Conservation (phyloP, 2,888 invertebrate genomes). For the Scotopteryx bipunctaria region DNA sequence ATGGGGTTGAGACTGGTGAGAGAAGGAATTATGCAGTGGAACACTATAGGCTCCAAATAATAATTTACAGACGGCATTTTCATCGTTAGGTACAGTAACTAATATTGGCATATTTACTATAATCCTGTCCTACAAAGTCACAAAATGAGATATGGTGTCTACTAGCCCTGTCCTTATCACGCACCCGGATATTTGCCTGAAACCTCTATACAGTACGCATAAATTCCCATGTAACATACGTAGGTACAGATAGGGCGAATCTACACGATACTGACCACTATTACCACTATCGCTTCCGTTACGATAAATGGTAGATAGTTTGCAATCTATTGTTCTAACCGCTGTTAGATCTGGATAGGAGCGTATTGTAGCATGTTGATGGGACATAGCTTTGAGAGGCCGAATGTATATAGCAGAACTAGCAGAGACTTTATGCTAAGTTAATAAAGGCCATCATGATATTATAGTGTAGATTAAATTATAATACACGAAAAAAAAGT, state of each 20-base stretch:
- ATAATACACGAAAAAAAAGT: too few relatives aligned
- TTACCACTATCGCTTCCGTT: constrained; percentile 78
- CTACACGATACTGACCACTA: constrained; percentile 67
- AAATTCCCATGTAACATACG: constrained; percentile 58
- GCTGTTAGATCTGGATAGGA: constrained; percentile 31
- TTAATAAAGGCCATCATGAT: too few relatives aligned
- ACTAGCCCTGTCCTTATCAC: constrained; percentile 34
- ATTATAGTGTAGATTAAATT: too few relatives aligned
- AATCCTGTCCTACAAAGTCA: constrained; percentile 30
- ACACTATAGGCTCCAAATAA: too few relatives aligned
- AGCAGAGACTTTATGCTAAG: neutral
- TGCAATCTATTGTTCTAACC: constrained; percentile 71
- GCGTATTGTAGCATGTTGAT: constrained; percentile 20
- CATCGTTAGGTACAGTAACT: too few relatives aligned
- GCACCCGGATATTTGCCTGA: constrained; percentile 26
- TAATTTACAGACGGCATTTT: too few relatives aligned
- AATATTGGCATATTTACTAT: neutral
- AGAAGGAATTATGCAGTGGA: too few relatives aligned
- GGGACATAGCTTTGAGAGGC: constrained; percentile 21
- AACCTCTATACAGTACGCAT: constrained; percentile 43
- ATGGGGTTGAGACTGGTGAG: too few relatives aligned
- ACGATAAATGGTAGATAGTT: constrained; percentile 61
- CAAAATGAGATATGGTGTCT: too few relatives aligned
- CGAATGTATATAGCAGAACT: neutral
- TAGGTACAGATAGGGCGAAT: constrained; percentile 62